Conservation (phyloP, 2,888 invertebrate genomes). For the Lottia scabra region DNA sequence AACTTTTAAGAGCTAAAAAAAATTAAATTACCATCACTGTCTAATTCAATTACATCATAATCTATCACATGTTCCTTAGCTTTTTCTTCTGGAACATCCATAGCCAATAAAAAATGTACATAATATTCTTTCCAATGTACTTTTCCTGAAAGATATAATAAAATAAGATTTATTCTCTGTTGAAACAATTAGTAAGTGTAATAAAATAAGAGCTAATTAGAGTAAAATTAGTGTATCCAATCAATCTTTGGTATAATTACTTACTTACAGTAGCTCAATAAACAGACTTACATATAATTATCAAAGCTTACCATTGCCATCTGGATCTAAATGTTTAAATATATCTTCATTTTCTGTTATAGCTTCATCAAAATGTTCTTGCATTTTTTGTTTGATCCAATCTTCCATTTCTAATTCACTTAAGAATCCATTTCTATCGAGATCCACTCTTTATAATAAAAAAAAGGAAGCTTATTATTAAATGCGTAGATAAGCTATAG, state of each 20-base stretch:
- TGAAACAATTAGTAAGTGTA: too few relatives aligned
- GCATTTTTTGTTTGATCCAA: conserved; percentile 67
- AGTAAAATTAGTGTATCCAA: too few relatives aligned
- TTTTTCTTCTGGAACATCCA: conserved; percentile 75
- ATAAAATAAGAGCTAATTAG: too few relatives aligned
- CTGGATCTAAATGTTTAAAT: conserved; percentile 65
- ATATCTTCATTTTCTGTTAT: conserved; percentile 62
- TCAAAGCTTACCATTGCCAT: conserved; percentile 59
- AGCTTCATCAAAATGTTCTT: conserved; percentile 69
- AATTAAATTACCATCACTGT: conserved; percentile 43
- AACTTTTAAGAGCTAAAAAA: too few relatives aligned
- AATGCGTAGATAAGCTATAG: too few relatives aligned
- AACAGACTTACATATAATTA: too few relatives aligned
- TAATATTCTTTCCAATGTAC: conserved; percentile 87
- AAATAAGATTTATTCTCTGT: too few relatives aligned
- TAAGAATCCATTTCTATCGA: conserved; percentile 61
- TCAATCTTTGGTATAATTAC: too few relatives aligned
- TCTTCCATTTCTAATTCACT: conserved; percentile 62
- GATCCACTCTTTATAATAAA: conserved; percentile 65
- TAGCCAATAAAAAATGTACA: conserved; percentile 78
- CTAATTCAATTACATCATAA: conserved; percentile 74
- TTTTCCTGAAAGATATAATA: conserved; percentile 70
- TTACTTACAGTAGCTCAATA: too few relatives aligned
- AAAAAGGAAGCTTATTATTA: background rate
- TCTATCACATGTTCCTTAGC: conserved; percentile 77